Evolutionary conservation across 2,888 invertebrate species (phyloP), one percentile per base, ranked within the genome.

Genomic region (Plagodis pulveraria): DNA sequence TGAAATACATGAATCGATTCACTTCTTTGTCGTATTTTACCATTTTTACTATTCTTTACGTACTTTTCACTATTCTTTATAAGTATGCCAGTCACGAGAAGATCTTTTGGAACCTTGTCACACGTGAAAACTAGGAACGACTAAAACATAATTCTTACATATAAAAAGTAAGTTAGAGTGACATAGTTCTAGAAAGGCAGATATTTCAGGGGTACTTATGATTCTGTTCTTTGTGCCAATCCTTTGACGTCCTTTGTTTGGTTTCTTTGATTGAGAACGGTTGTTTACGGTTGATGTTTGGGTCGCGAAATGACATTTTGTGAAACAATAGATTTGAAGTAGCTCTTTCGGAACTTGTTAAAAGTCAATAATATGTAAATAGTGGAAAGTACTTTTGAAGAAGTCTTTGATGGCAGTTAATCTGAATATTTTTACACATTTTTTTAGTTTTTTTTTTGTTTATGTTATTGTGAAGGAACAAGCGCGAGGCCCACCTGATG

Each of bases 1-100:
- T 76, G 74, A 75, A 71, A 74, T 80, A 71, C 71, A 73, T 68
- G 73, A 80, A 81, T 77, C 69, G 78, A 71, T 73, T 77, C 62
- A 54, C 60, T 58, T 60, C 72, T 76, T 78, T 84, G 79, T 80
- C 65, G 58, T 57, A 34, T 41, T 70, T 72, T 73, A 74, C 65
- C 68, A 63, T 65, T 68, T 67, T 72, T 75, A 50, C 52, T 22
- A 51, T 56, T 56, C 58, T 58, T 53, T 53, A 50, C 50, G 35
- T 41, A 45, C 47, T 47, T 50, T 59, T 50, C 44, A 51, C 62
- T 33, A 51, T 50, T 50, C 40, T 5, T 10, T 40, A 22, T 22
- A 22, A 22, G 40, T 40, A 10, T 40, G 10, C 40, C 4, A 22
- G 22, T 22, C 22, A 22, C 22, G 22, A 22, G 22, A 40, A 5